A percentile compares a stretch with the other conserved stretches of the same genome.
Conservation (phyloP, 2,797 vertebrate species). For the Urocyon cinereoargenteus region DNA sequence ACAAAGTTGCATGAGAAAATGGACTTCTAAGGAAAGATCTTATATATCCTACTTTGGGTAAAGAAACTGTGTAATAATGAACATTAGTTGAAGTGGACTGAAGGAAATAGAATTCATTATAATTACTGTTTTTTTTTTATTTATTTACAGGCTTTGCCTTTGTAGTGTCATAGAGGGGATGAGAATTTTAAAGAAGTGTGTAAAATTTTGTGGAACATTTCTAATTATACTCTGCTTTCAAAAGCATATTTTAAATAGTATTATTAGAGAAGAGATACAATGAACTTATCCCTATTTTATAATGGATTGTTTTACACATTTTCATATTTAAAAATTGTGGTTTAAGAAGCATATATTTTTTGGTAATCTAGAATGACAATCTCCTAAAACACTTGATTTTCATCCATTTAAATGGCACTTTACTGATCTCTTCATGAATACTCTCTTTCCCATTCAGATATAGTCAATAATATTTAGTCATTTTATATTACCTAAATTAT, state of each 20-base stretch:
- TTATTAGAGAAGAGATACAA: not conserved
- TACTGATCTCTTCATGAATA: not conserved
- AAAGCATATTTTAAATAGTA: not conserved
- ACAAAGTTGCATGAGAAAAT: not conserved
- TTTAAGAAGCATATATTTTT: not conserved
- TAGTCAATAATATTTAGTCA: not conserved
- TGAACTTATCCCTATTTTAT: not conserved
- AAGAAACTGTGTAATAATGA: not conserved
- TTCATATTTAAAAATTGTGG: not conserved
- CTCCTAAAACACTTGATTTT: not conserved
- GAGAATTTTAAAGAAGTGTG: not conserved
- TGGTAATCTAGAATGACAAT: not conserved
- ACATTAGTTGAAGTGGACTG: not conserved
- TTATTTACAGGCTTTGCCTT: not conserved
- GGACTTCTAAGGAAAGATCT: not conserved
- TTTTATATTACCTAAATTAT: not conserved
- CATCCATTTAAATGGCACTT: not conserved
- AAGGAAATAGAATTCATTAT: not conserved
- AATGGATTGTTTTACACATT: not conserved
- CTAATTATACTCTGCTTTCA: not conserved
- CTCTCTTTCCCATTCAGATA: not conserved
- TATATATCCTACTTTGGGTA: not conserved
- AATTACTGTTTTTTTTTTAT: constrained; percentile 18
- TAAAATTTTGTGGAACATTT: not conserved
- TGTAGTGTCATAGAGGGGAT: not conserved